phyloP scores from a whole-genome alignment of 2,797 vertebrate species.

The Hippocampus kuda region DNA sequence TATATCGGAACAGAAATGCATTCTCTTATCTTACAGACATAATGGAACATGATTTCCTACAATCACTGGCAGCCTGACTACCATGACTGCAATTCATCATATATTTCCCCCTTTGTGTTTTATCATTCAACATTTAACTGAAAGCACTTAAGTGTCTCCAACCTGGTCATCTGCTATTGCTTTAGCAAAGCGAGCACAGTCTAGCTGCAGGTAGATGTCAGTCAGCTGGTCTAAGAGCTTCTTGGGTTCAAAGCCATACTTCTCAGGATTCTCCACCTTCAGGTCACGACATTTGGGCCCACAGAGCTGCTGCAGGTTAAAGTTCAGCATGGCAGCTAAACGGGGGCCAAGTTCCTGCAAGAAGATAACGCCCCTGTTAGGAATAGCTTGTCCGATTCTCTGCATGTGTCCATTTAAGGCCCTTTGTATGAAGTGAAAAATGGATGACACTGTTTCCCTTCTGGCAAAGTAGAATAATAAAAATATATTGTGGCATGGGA shows the following conservation, averaged over 20 bases:
- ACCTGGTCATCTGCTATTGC: constrained; percentile 99
- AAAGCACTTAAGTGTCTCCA: constrained; percentile 5
- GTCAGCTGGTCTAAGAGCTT: constrained; percentile 98
- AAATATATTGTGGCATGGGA: background rate
- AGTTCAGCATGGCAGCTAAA: constrained; percentile 96
- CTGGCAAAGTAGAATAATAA: background rate
- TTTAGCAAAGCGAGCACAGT: constrained; percentile 94
- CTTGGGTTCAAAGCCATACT: constrained; percentile 98
- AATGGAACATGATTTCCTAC: background rate
- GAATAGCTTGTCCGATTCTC: background rate
- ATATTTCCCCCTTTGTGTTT: too few species aligned
- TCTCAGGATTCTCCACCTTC: constrained; percentile 98
- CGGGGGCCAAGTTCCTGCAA: constrained; percentile 88
- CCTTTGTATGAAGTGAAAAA: background rate
- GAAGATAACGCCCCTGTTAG: background rate
- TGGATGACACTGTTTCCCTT: background rate
- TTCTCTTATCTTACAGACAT: background rate
- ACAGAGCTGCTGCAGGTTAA: constrained; percentile 95
- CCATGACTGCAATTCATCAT: constrained; percentile 4
- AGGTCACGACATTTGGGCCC: constrained; percentile 97
- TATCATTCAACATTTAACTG: background rate
- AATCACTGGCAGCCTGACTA: background rate
- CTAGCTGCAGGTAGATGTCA: constrained; percentile 94
- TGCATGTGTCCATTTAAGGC: background rate
- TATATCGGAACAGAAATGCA: background rate